Evolutionary conservation across 2,888 invertebrate genomes (phyloP), one percentile per base, ranked within the genome.

Genomic region (Rhagonycha lutea): DNA sequence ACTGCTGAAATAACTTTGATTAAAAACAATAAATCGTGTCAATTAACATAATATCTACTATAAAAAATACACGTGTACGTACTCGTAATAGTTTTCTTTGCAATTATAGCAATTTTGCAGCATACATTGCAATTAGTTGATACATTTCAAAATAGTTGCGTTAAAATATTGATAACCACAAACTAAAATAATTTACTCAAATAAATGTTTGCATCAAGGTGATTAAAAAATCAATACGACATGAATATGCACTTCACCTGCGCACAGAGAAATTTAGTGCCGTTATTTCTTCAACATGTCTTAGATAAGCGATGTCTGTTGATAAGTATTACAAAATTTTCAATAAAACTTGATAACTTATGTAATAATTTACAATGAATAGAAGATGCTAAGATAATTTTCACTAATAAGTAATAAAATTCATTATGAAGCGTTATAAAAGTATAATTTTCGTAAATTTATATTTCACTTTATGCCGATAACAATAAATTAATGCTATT

Each of bases 171-270:
- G 26, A 12, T 26, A 26, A 65, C n/a, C 12, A n/a, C 12, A 65
- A 65, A 65, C 63, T 23, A 14, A 65, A 65, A 65, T 23, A 24
- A 24, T 65, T 24, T 24, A 65, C 23, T 65, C n/a, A n/a, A 65
- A 65, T 65, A 24, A 24, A 24, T n/a, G 26, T 65, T 65, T 65
- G 14, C 26, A 26, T 14, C 23, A 65, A 65, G n/a, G n/a, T 23
- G n/a, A 24, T 65, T 14, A 79, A 78, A 79, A 79, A 81, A 81
- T 79, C 80, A 77, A 80, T 80, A 80, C 78, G 79, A 82, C 81
- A 81, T 78, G 82, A 81, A 80, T 80, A 80, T 80, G 82, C 81
- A 83, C 82, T 83, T 81, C 80, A 76, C 78, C 72, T 80, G 76
- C 77, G 76, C 74, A 61, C 71, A 76, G 71, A 70, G 70, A 70